phyloP scores from a whole-genome alignment of 1,140 invertebrate genomes.

The Geopemphigus sp. region DNA sequence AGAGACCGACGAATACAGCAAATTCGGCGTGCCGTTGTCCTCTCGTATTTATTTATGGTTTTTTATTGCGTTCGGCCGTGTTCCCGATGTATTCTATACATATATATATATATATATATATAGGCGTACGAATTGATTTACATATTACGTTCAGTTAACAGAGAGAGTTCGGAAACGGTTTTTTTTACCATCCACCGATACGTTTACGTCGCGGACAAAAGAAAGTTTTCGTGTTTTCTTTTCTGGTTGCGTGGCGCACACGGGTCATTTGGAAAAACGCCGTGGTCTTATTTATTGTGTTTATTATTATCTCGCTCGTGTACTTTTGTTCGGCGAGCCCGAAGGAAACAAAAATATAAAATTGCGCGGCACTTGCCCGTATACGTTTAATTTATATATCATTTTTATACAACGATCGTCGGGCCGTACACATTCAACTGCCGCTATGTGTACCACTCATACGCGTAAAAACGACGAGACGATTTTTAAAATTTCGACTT shows the following conservation, averaged over 20 bases:
- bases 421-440: no score
- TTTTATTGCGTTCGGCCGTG: not conserved
- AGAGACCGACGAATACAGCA: not conserved
- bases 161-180: slow-evolving; percentile 32
- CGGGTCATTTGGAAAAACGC: not conserved
- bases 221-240: slow-evolving; percentile 28
- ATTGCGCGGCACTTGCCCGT: not conserved
- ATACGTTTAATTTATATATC: no score
- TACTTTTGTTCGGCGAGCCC: no score
- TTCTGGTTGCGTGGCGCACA: not conserved
- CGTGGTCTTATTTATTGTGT: not conserved
- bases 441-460: no score
- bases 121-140: slow-evolving; percentile 13
- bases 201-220: not conserved
- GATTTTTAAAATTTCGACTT: no score
- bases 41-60: slow-evolving; percentile 2
- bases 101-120: not conserved
- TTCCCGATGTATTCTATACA: slow-evolving; percentile 2
- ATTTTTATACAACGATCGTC: no score
- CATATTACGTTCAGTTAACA: slow-evolving; percentile 9
- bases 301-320: no score
- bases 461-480: no score
- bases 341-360: not conserved
- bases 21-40: slow-evolving; percentile 16
- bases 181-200: not conserved